Evolutionary conservation across 1,140 invertebrate species (phyloP), one percentile per base, ranked within the genome.

Genomic region (Chionoecetes opilio): DNA sequence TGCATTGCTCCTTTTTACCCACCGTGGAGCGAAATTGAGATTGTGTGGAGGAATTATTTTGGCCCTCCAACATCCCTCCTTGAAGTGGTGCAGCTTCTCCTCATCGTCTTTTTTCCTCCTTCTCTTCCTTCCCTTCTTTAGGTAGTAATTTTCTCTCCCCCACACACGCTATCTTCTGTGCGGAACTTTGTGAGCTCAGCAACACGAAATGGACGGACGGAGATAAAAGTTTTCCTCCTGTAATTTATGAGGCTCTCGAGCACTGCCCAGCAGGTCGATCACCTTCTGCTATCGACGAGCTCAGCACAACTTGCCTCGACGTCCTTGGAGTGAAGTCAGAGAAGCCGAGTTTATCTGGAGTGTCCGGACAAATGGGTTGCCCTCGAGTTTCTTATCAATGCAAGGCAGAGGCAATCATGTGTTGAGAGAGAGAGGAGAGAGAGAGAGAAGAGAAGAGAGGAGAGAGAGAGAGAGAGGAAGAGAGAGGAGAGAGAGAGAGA

Each of bases 1-100:
- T 75, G 63, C 63, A 75, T 75, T n/a, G 63, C 63, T 75, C 63
- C 63, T 75, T 75, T 75, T 75, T 75, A 75, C n/a, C 63, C 21
- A 0, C 63, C 63, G 63, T 0, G 63, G 63, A 75, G n/a, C 21
- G 63, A 75, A 75, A 75, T 75, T 75, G 63, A 75, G 63, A 75
- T 75, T 75, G 63, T 17, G 63, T 75, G 26, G 63, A 75, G 63
- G n/a, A 75, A 26, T n/a, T 75, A n/a, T 75, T 75, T 75, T n/a
- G 63, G 21, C 63, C n/a, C 63, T 26, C n/a, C 63, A n/a, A n/a
- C n/a, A n/a, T n/a, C n/a, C n/a, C 63, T 75, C 63, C 63, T 75
- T n/a, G 21, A 75, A 75, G 63, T 75, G 63, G 21, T 75, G 21
- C 63, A 75, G 63, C 63, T n/a, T n/a, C n/a, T 75, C n/a, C 63